These are phyloP conservation scores for Rhincodon typus DNA, from an alignment of 2,797 vertebrate genomes.

Conservation along the genomic window DNA sequence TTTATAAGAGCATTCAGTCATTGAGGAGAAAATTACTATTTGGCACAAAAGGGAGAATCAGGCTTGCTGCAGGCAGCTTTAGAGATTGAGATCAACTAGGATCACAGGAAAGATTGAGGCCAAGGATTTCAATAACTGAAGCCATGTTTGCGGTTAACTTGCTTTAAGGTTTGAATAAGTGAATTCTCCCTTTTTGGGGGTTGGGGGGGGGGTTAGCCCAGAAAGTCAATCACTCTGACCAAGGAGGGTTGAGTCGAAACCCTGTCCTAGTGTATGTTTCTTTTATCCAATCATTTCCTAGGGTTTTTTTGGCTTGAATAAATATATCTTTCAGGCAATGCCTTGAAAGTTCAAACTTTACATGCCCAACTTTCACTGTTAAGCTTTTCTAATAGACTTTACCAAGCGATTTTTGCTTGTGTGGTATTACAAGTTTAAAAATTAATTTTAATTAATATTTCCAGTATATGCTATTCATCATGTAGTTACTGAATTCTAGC, in stretches of 20 bases:
- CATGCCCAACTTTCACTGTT: background rate
- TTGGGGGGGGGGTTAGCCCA: background rate
- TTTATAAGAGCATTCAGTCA: background rate
- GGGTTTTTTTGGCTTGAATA: background rate
- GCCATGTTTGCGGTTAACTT: background rate
- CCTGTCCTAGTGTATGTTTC: background rate
- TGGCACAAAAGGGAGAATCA: background rate
- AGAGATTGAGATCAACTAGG: background rate
- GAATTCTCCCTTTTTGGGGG: background rate
- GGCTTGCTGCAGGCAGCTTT: background rate
- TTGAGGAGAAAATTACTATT: background rate
- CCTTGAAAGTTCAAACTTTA: too few species aligned
- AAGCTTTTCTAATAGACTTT: background rate
- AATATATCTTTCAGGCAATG: background rate
- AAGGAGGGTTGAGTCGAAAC: background rate
- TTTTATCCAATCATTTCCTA: background rate
- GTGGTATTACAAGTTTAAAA: background rate
- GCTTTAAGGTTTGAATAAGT: background rate
- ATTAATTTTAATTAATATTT: conserved; percentile 20
- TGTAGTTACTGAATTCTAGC: background rate
- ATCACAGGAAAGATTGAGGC: background rate
- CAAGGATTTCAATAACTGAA: background rate
- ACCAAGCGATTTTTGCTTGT: background rate
- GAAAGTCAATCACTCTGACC: background rate
- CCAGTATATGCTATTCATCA: background rate